These are phyloP conservation scores for Ornithoptera alexandrae DNA, from an alignment of 2,888 invertebrate species.

Conservation along the genomic window DNA sequence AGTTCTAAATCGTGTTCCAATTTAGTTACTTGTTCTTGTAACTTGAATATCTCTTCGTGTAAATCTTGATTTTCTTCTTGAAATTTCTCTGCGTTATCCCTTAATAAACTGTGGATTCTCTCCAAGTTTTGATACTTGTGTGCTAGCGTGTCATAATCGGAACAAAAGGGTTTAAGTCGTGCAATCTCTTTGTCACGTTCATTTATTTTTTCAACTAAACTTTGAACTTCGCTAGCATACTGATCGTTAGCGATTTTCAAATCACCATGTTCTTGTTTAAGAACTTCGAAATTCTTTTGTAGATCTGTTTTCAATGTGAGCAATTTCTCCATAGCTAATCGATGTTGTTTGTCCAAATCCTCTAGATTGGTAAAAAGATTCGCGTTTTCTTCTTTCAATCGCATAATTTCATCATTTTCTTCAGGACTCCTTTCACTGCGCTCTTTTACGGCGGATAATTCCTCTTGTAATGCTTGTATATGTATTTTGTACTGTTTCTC, in stretches of 20 bases:
- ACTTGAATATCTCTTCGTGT: constrained; percentile 73
- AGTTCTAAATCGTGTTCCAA: constrained; percentile 71
- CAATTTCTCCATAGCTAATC: constrained; percentile 82
- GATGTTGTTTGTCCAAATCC: constrained; percentile 87
- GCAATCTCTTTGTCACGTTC: constrained; percentile 70
- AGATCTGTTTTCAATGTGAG: constrained; percentile 76
- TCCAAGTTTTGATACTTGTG: constrained; percentile 75
- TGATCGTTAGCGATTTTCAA: constrained; percentile 68
- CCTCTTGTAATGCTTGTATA: constrained; percentile 62
- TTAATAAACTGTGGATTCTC: constrained; percentile 63
- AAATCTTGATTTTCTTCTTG: constrained; percentile 78
- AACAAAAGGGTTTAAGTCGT: constrained; percentile 43
- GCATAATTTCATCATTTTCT: constrained; percentile 64
- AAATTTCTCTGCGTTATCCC: constrained; percentile 73
- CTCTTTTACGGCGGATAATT: constrained; percentile 65
- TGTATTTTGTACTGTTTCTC: constrained; percentile 59
- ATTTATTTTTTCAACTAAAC: constrained; percentile 62
- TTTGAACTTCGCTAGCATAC: constrained; percentile 66
- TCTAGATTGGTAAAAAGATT: constrained; percentile 81
- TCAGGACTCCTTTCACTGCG: constrained; percentile 40
- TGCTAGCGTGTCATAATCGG: constrained; percentile 64
- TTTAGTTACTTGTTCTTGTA: constrained; percentile 72
- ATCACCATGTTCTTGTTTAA: constrained; percentile 73
- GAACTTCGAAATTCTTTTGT: constrained; percentile 72
- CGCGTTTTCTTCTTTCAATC: constrained; percentile 79